A percentile compares a stretch with the other conserved stretches of the same genome.
Conservation (phyloP, 2,888 invertebrate genomes). For the Seira sanloemensis region DNA sequence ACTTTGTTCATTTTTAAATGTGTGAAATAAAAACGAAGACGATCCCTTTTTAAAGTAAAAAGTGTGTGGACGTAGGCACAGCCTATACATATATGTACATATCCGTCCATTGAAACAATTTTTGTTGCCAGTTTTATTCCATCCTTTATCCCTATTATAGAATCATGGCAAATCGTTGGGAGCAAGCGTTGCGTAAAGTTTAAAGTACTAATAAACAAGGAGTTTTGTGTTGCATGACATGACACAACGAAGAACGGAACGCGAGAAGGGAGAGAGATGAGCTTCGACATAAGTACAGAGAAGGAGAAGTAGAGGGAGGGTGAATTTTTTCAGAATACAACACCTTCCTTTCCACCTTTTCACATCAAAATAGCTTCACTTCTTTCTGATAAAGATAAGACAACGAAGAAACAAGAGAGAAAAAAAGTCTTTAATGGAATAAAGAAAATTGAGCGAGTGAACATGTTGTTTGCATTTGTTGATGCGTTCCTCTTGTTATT, state of each 20-base stretch:
- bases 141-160: not conserved
- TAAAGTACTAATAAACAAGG: slow-evolving; percentile 12
- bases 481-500: slow-evolving; percentile 53
- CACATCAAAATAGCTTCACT: not conserved
- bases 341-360: slow-evolving; percentile 26
- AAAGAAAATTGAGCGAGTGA: slow-evolving; percentile 39
- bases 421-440: slow-evolving; percentile 28
- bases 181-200: not conserved
- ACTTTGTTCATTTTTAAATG: slow-evolving; percentile 43
- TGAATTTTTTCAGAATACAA: not conserved
- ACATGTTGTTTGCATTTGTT: slow-evolving; percentile 43
- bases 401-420: too few species aligned
- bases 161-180: not conserved
- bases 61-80: not conserved
- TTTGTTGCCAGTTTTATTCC: slow-evolving; percentile 4
- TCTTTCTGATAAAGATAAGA: slow-evolving; percentile 29
- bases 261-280: not conserved
- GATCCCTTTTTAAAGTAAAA: slow-evolving; percentile 36
- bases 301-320: slow-evolving; percentile 25
- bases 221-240: slow-evolving; percentile 59
- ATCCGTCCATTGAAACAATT: slow-evolving; percentile 52
- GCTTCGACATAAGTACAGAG: not conserved
- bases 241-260: slow-evolving; percentile 40
- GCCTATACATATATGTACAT: not conserved
- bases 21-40: slow-evolving; percentile 51